These are phyloP conservation scores for Ciconia stormi DNA, from an alignment of 2,113 vertebrate genomes.

Conservation along the genomic window DNA sequence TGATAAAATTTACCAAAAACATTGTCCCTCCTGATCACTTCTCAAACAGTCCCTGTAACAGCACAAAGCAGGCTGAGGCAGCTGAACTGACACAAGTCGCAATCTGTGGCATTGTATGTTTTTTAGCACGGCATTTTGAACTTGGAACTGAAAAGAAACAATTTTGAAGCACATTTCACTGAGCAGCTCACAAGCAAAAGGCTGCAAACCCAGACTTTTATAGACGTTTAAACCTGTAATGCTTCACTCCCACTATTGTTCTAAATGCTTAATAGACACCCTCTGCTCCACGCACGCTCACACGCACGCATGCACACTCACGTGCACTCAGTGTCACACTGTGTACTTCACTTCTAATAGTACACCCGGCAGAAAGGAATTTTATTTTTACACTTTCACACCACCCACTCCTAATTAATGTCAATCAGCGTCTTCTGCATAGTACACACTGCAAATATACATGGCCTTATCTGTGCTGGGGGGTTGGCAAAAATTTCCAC, in stretches of 20 bases:
- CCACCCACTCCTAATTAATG: slow-evolving; percentile 70
- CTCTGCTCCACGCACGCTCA: background rate
- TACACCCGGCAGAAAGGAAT: slow-evolving; percentile 43
- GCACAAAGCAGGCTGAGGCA: background rate
- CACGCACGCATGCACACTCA: background rate
- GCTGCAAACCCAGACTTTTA: background rate
- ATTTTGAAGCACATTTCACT: background rate
- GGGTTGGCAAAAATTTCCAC: slow-evolving; percentile 30
- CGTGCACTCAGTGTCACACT: background rate
- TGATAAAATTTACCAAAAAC: background rate
- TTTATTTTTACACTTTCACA: slow-evolving; percentile 56
- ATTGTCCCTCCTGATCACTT: background rate
- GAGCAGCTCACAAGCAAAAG: background rate
- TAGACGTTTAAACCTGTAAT: background rate
- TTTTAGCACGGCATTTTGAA: background rate
- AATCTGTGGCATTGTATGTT: background rate
- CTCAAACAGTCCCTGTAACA: background rate
- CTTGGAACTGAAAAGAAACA: background rate
- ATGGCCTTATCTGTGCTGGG: background rate
- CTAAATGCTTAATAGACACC: slow-evolving; percentile 3
- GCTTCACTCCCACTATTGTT: slow-evolving; percentile 52
- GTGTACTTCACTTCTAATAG: slow-evolving; percentile 34
- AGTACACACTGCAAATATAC: slow-evolving; percentile 31
- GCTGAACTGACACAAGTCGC: background rate
- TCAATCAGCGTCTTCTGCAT: slow-evolving; percentile 57